Evolutionary conservation across 2,113 vertebrate genomes (phyloP), one percentile per base, ranked within the genome.

Genomic region (Erpornis zantholeuca): DNA sequence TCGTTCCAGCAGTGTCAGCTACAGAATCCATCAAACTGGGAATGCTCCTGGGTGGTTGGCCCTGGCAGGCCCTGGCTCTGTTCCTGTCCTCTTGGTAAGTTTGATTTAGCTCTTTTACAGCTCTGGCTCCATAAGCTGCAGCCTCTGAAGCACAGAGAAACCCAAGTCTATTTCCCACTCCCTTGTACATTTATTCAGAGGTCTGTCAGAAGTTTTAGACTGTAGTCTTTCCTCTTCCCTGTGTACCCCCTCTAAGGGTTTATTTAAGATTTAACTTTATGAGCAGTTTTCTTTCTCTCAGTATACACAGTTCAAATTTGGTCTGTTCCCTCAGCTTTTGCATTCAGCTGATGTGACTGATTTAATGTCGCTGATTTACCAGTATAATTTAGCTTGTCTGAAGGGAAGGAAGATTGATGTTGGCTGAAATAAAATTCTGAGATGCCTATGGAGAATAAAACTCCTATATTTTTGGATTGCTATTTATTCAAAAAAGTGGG

Each of bases 221-320:
- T 79, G 64, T 33, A 73, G 33, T 75, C 66, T 82, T 81, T 69
- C 52, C 33, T 90, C 78, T 76, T 94, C 82, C 21, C 15, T 70
- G 56, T 49, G 36, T 70, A 52, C 44, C 66, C 40, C n/a, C 40
- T 57, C 40, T 59, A 71, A 87, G 54, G 20, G 53, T 82, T 90
- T 90, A 81, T 81, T 86, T 92, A 91, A 90, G 64, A 33, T 63
- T 77, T 52, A 60, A 78, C 56, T 95, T 95, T 71, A 75, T 84
- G 61, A 93, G 69, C 33, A 45, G 50, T 73, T 91, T 92, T 96
- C 93, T 94, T 80, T 92, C 50, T 96, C 52, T 86, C 88, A 56
- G 66, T 59, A n/a, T 54, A 52, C 36, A 36, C 33, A 27, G 52
- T 45, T 63, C 56, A 49, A 6, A 88, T 83, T 50, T 63, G 40